Conservation (phyloP, 2,113 vertebrate genomes). For the Furnarius figulus region DNA sequence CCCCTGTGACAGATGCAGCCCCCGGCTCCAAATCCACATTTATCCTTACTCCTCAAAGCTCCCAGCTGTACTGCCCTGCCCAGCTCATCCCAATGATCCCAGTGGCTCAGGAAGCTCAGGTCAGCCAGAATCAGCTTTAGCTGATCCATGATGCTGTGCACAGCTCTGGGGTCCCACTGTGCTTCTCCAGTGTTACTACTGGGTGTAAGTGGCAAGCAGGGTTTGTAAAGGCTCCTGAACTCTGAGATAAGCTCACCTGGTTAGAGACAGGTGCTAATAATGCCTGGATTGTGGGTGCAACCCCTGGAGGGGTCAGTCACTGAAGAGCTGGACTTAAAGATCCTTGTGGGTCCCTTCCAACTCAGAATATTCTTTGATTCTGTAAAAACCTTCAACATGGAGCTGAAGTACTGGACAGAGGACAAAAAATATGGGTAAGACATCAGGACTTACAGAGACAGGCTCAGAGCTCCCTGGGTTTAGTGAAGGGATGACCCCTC, state of each 20-base stretch:
- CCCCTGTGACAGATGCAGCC: neutral
- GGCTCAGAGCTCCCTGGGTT: neutral
- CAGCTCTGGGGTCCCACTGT: neutral
- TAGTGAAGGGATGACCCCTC: neutral
- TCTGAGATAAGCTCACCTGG: neutral
- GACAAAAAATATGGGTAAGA: fast-evolving
- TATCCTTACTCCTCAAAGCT: neutral
- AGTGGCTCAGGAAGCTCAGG: neutral
- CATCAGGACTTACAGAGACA: neutral
- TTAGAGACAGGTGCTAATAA: neutral
- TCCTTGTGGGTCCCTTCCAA: neutral
- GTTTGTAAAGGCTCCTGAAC: neutral
- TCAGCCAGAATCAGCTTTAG: neutral
- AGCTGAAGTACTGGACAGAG: neutral
- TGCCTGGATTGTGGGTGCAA: neutral
- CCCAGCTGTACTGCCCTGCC: neutral
- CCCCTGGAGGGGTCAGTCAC: neutral
- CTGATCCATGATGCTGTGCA: fast-evolving
- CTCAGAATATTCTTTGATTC: neutral
- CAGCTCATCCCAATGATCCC: neutral
- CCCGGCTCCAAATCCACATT: neutral
- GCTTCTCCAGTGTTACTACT: neutral
- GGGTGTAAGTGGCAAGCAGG: fast-evolving
- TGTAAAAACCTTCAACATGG: neutral
- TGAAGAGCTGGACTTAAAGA: neutral